phyloP scores from a whole-genome alignment of 1,140 invertebrate genomes.

The Amyelois transitella region DNA sequence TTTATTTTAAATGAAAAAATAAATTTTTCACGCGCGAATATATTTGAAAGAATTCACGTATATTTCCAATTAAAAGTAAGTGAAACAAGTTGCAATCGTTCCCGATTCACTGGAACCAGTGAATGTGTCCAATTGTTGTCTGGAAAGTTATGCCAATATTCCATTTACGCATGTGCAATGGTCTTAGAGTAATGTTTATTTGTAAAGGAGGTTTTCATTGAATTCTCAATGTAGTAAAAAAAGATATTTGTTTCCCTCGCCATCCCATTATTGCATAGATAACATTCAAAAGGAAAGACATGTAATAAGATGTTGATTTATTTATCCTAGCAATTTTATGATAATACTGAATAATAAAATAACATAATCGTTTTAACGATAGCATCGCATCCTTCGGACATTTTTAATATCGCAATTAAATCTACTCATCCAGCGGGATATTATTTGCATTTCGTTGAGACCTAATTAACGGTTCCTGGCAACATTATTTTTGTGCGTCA shows the following conservation, averaged over 20 bases:
- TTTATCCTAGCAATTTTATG: not conserved
- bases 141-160: slow-evolving; percentile 46
- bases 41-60: no score
- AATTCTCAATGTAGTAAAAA: no score
- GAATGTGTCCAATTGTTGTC: slow-evolving; percentile 18
- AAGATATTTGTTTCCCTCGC: no score
- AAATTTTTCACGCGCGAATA: no score
- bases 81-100: not conserved
- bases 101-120: not conserved
- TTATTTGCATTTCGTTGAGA: not conserved
- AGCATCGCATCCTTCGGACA: not conserved
- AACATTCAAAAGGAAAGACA: no score
- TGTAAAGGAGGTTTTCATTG: not conserved
- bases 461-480: slow-evolving; percentile 52
- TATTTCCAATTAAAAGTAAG: not conserved
- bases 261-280: no score
- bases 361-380: not conserved
- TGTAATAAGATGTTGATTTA: no score
- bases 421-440: not conserved
- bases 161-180: slow-evolving; percentile 20
- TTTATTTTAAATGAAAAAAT: no score
- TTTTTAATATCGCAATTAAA: not conserved
- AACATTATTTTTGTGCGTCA: slow-evolving; percentile 47
- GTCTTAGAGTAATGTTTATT: not conserved
- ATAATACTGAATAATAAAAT: not conserved